A percentile compares a stretch with the other conserved stretches of the same genome.
These are phyloP conservation scores for Helleia helle DNA, from an alignment of 2,888 invertebrate species.

Conservation along the genomic window DNA sequence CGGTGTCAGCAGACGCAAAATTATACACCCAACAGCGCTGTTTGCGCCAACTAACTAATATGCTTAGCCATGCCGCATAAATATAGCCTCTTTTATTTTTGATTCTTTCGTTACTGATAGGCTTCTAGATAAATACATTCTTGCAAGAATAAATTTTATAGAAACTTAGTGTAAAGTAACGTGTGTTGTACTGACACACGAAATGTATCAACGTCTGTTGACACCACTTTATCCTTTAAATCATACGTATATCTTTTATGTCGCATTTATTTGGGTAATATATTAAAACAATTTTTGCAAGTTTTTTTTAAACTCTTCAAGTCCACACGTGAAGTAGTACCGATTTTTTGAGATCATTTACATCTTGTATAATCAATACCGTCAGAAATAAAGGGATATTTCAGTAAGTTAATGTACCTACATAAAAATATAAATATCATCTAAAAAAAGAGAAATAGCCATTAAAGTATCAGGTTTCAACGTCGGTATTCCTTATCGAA, in stretches of 20 bases:
- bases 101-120: slow-evolving; percentile 64
- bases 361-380: no score
- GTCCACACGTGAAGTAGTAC: no score
- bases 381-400: no score
- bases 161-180: slow-evolving; percentile 46
- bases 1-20: slow-evolving; percentile 62
- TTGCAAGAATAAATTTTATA: slow-evolving; percentile 34
- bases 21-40: slow-evolving; percentile 56
- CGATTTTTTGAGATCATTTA: no score
- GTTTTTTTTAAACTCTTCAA: no score
- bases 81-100: slow-evolving; percentile 44
- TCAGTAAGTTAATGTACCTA: no score
- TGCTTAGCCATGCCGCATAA: slow-evolving; percentile 11
- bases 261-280: no score
- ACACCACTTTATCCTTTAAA: slow-evolving; percentile 52
- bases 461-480: slow-evolving; percentile 6
- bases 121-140: slow-evolving; percentile 50
- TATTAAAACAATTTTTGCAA: no score
- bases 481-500: slow-evolving; percentile 8
- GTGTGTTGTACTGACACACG: slow-evolving; percentile 63
- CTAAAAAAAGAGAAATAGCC: neutral
- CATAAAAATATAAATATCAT: neutral
- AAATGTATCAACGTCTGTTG: slow-evolving; percentile 53
- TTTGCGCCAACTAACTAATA: slow-evolving; percentile 35
- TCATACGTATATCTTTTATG: slow-evolving; percentile 17